Base-by-base conservation (phyloP, 2,888 invertebrate species). In the Trichopoda pennipes region DNA sequence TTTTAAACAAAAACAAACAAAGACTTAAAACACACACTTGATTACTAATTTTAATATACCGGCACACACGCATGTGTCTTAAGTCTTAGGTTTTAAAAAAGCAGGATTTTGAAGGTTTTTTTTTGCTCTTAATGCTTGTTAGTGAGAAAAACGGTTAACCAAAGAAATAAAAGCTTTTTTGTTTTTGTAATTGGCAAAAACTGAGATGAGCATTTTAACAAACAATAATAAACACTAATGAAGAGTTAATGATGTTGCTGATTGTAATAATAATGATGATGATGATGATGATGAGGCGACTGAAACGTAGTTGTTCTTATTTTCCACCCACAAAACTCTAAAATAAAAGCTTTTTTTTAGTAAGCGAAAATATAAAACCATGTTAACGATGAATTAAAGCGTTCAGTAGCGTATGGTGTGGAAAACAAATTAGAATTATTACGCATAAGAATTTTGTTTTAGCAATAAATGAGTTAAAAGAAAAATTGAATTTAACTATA, bases 351-450 rank as follows among this genome's bases (percentile, higher is more conserved):
- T 85, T 84, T 70, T 60, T 21, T n/a, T n/a, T n/a, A n/a, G 28
- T 82, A 76, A 81, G 85, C 78, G 82, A 86, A 81, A 86, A 87
- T 87, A 89, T 89, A 89, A 89, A 89, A 89, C 87, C 89, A 86
- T 87, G 84, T 78, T 76, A 78, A 79, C 47, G 66, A 61, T 78
- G 49, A 76, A 83, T 64, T 68, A 73, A 80, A 84, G 80, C 83
- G 80, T 84, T 86, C 84, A 86, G 85, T 86, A 81, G 83, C 80
- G 76, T 61, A 63, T 75, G 63, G 83, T 83, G 60, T 76, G 79
- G 75, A 82, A 69, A 79, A 78, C 79, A 79, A 70, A 82, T 82
- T 82, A 79, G 82, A 82, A 82, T 82, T 68, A 51, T 38, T 47
- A 69, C 55, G 63, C 56, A 28, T 53, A 47, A 60, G 21, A 49